A percentile compares a stretch with the other conserved stretches of the same genome.
Conservation (phyloP, 2,888 invertebrate genomes). For the Drosophila tripunctata region DNA sequence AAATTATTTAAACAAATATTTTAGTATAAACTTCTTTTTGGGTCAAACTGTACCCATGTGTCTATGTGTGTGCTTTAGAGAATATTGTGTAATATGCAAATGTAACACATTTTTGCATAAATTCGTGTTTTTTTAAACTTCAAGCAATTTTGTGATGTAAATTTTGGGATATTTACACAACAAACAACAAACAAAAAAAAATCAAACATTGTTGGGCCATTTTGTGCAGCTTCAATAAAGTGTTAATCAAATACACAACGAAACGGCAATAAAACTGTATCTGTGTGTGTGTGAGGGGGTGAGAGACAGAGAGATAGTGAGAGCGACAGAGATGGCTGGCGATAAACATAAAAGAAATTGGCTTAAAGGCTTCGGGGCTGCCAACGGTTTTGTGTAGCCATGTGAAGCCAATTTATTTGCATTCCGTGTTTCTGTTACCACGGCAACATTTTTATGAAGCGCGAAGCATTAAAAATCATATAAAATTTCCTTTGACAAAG, state of each 20-base stretch:
- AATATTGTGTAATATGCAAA: constrained; percentile 46
- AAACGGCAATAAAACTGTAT: not conserved
- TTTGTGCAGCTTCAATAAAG: constrained; percentile 25
- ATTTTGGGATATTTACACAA: constrained; percentile 35
- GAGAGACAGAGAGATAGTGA: not conserved
- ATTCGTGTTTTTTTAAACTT: constrained; percentile 33
- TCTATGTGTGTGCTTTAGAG: constrained; percentile 33
- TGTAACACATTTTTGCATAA: constrained; percentile 39
- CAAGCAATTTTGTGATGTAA: constrained; percentile 63
- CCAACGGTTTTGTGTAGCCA: constrained; percentile 49
- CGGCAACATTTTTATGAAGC: constrained; percentile 70
- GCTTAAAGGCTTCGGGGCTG: constrained; percentile 61
- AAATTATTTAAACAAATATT: too few relatives aligned
- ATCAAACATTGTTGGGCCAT: constrained; percentile 22
- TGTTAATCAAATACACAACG: constrained; percentile 59
- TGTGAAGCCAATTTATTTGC: constrained; percentile 62
- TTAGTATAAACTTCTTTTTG: not conserved
- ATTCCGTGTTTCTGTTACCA: constrained; percentile 49
- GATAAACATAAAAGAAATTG: constrained; percentile 58
- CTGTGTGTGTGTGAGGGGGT: not conserved
- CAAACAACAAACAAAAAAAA: not conserved
- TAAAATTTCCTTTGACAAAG: constrained; percentile 68
- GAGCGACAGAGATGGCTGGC: not conserved
- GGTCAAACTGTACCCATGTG: constrained; percentile 2
- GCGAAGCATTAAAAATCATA: constrained; percentile 75